These are phyloP conservation scores for Sycophila sp. DNA, from an alignment of 1,140 invertebrate genomes.

Conservation along the genomic window DNA sequence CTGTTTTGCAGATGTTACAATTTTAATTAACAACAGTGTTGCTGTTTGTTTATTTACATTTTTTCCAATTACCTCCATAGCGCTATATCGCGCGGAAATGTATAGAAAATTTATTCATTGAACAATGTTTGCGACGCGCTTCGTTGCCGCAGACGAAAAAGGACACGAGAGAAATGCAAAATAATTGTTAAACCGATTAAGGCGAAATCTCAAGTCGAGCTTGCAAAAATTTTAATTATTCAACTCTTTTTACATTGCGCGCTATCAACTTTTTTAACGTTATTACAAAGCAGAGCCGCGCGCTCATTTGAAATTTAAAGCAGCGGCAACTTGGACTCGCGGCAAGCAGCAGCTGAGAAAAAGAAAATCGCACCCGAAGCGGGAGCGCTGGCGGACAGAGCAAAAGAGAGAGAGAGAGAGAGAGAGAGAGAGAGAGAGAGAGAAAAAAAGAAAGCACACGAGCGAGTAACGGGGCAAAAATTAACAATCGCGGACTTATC, in stretches of 20 bases:
- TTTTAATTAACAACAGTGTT: too few relatives aligned
- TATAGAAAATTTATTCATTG: too few relatives aligned
- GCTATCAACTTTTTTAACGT: constrained; percentile 21
- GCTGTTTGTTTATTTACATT: too few relatives aligned
- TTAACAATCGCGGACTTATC: constrained; percentile 36
- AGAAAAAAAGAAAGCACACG: constrained; percentile 5
- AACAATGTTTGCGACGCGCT: too few relatives aligned
- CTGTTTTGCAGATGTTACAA: too few relatives aligned
- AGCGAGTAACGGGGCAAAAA: constrained; percentile 16
- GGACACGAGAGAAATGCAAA: too few relatives aligned
- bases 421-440: constrained; percentile 10
- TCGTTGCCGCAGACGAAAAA: too few relatives aligned
- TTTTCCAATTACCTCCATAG: too few relatives aligned
- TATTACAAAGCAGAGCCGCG: not conserved
- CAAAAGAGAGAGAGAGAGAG: not conserved
- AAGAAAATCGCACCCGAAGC: too few relatives aligned
- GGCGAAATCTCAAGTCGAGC: not conserved
- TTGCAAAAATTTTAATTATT: too few relatives aligned
- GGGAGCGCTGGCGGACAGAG: too few relatives aligned
- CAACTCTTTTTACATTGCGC: not conserved
- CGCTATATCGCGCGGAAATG: too few relatives aligned
- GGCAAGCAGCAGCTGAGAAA: not conserved
- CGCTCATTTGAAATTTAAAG: constrained; percentile 37
- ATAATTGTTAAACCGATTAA: not conserved
- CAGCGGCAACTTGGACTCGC: not conserved